Evolutionary conservation across 2,113 vertebrate genomes (phyloP), one percentile per base, ranked within the genome.

Genomic region (Vulpes vulpes): DNA sequence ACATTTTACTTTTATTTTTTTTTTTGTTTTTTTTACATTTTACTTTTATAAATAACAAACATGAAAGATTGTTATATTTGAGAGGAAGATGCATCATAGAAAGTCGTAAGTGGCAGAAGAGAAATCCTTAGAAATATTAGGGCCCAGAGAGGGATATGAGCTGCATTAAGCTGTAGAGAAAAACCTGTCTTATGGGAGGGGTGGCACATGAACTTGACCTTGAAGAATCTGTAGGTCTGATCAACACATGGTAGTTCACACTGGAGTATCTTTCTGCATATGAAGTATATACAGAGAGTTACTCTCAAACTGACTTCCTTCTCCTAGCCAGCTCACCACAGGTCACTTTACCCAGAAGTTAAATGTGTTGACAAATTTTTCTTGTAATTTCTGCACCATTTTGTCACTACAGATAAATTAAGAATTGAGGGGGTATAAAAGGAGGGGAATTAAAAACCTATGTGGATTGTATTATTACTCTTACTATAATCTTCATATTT

Each of bases 151-250:
- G 35, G n/a, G 25, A 10, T 35, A 23, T 81, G 38, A 65, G 38
- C 27, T 60, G 17, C 55, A 32, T 83, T 81, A 64, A 32, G 38
- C 67, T 65, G 19, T 69, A 88, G 67, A 89, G 64, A 89, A 92
- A 49, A 12, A 74, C 19, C 15, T 64, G 12, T 32, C 65, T 91
- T 74, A 76, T 7, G 71, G 27, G 49, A 73, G 16, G 57, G 3
- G 8, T 81, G 19, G 8, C 55, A n/a, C 23, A 15, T 67, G 88
- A 96, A 32, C 59, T 94, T 94, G 78, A 89, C 89, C 35, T 88
- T 64, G 65, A 89, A 89, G 79, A 38, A 78, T 76, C 30, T 20
- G 69, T 69, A 57, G 49, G 27, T 76, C 20, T 49, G n/a, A 88
- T 57, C 59, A 30, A 7, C 65, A 57, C 43, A 25, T 51, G 59